Conservation (phyloP, 2,888 invertebrate genomes). For the Drosophila villosipedis region DNA sequence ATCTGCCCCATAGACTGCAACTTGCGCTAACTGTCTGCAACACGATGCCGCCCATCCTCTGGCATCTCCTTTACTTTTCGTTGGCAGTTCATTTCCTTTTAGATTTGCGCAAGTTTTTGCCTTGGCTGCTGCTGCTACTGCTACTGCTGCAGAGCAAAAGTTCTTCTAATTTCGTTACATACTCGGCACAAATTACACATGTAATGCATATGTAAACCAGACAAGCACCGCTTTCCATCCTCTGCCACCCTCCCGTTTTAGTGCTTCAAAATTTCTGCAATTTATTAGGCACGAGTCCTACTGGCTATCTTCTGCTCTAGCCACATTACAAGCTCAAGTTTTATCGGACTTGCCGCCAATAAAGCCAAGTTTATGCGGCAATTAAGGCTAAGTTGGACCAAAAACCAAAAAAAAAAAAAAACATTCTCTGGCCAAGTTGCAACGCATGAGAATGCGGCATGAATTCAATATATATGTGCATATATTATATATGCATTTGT, state of each 20-base stretch:
- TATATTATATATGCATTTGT: not conserved
- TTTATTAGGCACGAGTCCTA: conserved; percentile 56
- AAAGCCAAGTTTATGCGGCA: conserved; percentile 71
- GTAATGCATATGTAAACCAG: conserved; percentile 74
- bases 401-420: conserved; percentile 24
- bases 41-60: not conserved
- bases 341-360: conserved; percentile 72
- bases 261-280: conserved; percentile 39
- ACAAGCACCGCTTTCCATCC: not conserved
- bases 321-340: conserved; percentile 67
- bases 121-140: conserved; percentile 20
- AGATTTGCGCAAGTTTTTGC: conserved; percentile 52
- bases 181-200: conserved; percentile 75
- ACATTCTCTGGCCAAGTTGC: not conserved
- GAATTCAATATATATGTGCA: conserved; percentile 35
- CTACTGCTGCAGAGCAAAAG: conserved; percentile 49
- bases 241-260: not conserved
- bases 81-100: conserved; percentile 57
- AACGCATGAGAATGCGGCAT: conserved; percentile 39
- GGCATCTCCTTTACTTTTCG: not conserved
- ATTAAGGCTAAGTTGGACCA: conserved; percentile 63
- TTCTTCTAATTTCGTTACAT: conserved; percentile 78
- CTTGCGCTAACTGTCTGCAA: conserved; percentile 65
- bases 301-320: conserved; percentile 35
- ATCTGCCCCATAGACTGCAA: conserved; percentile 71